A percentile compares a stretch with the other conserved stretches of the same genome.
These are phyloP conservation scores for Halictus ligatus DNA, from an alignment of 2,888 invertebrate species.

Conservation along the genomic window DNA sequence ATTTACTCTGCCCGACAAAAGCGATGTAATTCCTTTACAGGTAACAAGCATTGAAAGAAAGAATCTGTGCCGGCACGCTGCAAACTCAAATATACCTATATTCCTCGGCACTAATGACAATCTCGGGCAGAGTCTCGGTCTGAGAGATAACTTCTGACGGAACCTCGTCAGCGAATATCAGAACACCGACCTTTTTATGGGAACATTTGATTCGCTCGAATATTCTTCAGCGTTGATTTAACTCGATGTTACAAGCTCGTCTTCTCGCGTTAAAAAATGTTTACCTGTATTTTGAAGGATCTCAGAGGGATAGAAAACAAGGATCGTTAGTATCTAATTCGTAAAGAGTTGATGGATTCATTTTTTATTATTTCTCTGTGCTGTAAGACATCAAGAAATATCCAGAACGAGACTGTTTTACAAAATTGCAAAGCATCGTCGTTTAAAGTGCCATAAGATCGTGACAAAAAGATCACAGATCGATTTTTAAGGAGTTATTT, in stretches of 20 bases:
- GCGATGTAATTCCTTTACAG: slow-evolving; percentile 56
- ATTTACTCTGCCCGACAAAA: slow-evolving; percentile 65
- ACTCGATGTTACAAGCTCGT: not conserved
- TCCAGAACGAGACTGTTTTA: too few species aligned
- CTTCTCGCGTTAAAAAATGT: not conserved
- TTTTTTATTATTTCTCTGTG: too few species aligned
- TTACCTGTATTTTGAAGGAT: too few species aligned
- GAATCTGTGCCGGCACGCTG: slow-evolving; percentile 31
- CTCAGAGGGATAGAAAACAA: not conserved
- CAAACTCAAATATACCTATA: slow-evolving; percentile 4
- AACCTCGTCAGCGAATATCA: not conserved
- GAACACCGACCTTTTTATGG: not conserved
- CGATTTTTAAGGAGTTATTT: too few species aligned
- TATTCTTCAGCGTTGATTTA: not conserved
- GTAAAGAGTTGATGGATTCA: too few species aligned
- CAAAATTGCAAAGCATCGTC: too few species aligned
- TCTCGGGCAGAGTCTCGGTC: not conserved
- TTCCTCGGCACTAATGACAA: not conserved
- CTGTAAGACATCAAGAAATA: too few species aligned
- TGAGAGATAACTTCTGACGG: not conserved
- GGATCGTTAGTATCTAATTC: not conserved
- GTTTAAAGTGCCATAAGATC: too few species aligned
- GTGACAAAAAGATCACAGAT: too few species aligned
- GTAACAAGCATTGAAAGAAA: slow-evolving; percentile 61
- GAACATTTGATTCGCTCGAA: not conserved